Evolutionary conservation across 92 coral and sea anemone genomes (phyloP).

Genomic region (Porites divaricata): DNA sequence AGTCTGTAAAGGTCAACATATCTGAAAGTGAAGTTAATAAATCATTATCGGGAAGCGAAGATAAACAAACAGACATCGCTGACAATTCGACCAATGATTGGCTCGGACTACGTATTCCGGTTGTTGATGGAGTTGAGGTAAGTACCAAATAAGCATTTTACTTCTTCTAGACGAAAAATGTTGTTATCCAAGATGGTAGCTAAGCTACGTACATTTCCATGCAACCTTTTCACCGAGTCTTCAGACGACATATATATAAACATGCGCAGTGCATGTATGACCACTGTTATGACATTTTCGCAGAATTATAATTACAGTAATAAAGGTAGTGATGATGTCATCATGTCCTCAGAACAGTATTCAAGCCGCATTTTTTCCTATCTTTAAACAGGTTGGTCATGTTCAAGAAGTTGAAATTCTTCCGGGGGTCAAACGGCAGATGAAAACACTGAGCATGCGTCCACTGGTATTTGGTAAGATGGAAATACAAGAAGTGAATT

Average conservation of each 20-base stretch:
- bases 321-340: no score
- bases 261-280: no score
- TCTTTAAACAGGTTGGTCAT: slow-evolving; percentile 70
- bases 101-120: slow-evolving; percentile 74
- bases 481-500: no score
- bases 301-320: no score
- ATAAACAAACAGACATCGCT: slow-evolving; percentile 9
- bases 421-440: slow-evolving; percentile 74
- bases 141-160: neutral
- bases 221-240: no score
- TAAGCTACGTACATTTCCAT: no score
- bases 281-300: no score
- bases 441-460: slow-evolving; percentile 92
- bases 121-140: slow-evolving; percentile 80
- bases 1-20: neutral
- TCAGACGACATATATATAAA: no score
- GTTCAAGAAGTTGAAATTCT: slow-evolving; percentile 76
- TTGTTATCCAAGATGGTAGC: no score
- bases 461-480: slow-evolving; percentile 94
- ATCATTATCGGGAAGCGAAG: neutral
- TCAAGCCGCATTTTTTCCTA: no score
- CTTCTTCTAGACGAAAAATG: neutral
- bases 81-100: slow-evolving; percentile 34
- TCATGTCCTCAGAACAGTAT: no score
- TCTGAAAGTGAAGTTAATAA: neutral